phyloP scores from a whole-genome alignment of 2,113 vertebrate genomes.

The Alosa alosa region DNA sequence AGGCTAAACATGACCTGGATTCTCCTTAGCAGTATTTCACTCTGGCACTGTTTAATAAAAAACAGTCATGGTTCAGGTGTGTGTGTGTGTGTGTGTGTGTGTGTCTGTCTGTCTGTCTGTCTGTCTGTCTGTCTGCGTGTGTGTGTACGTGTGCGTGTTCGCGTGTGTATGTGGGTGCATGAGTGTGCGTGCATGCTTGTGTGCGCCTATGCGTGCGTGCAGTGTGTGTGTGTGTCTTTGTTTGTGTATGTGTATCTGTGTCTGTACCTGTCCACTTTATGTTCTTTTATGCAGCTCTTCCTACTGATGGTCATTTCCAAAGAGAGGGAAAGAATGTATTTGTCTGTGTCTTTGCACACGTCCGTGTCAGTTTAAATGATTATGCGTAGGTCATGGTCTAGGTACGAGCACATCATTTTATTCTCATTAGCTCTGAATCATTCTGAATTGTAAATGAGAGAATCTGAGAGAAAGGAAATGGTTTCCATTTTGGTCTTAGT shows the following conservation, averaged over 20 bases:
- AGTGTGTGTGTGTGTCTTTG: not conserved
- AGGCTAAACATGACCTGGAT: not conserved
- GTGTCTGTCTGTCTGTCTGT: not conserved
- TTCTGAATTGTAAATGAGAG: not conserved
- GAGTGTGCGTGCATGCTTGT: not conserved
- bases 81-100: not conserved
- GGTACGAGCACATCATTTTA: not conserved
- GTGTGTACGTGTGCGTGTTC: not conserved
- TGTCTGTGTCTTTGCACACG: not conserved
- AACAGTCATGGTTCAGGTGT: not conserved
- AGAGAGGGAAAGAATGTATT: not conserved
- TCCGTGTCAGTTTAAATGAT: not conserved
- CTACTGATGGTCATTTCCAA: not conserved
- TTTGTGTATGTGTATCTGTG: not conserved
- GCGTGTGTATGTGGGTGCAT: not conserved
- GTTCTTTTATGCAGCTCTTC: not conserved
- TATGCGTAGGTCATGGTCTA: not conserved
- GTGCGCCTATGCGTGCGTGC: not conserved
- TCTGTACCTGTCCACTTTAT: not conserved
- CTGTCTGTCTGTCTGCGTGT: not conserved
- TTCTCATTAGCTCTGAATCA: not conserved
- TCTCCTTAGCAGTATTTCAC: not conserved
- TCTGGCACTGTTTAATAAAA: not conserved
- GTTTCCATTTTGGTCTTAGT: conserved; percentile 9
- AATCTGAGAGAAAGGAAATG: not conserved